These are phyloP conservation scores for Drosophila ficusphila DNA, from an alignment of 1,140 invertebrate genomes.

Conservation along the genomic window DNA sequence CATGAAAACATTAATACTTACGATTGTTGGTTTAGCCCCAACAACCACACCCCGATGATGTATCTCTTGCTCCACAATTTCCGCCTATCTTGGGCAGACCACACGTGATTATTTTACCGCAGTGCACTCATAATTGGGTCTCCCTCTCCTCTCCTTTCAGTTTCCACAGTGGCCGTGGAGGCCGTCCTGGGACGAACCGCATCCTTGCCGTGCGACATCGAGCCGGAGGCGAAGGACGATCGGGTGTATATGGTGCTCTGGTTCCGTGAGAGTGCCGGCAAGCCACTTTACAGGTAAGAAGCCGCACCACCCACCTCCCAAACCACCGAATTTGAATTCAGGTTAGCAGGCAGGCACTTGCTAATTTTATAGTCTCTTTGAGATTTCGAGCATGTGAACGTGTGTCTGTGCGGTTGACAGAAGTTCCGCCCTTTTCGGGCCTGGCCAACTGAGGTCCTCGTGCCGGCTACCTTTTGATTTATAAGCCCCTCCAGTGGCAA, in stretches of 20 bases:
- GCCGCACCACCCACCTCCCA: not conserved
- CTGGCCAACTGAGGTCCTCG: constrained; percentile 17
- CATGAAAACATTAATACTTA: too few species aligned
- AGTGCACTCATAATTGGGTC: constrained; percentile 23
- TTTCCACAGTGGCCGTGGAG: constrained; percentile 89
- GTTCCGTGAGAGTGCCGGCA: constrained; percentile 92
- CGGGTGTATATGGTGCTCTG: constrained; percentile 95
- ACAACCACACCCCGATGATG: too few species aligned
- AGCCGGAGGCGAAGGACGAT: constrained; percentile 90
- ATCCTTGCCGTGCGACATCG: constrained; percentile 93
- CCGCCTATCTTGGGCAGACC: not conserved
- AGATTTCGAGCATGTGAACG: constrained; percentile 14
- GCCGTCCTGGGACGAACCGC: constrained; percentile 92
- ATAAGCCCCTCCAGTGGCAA: constrained; percentile 27
- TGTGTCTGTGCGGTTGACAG: constrained; percentile 17
- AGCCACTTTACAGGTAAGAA: constrained; percentile 93
- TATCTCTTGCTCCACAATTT: too few species aligned
- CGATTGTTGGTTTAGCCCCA: too few species aligned
- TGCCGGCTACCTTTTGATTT: constrained; percentile 60
- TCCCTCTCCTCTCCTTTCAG: constrained; percentile 85
- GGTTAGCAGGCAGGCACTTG: constrained; percentile 13
- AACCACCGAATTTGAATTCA: constrained; percentile 16
- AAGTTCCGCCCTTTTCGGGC: constrained; percentile 9
- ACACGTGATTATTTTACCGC: not conserved
- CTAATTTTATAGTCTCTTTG: constrained; percentile 58